Percentiles rank a stretch among this genome's conserved stretches.
These are phyloP conservation scores for Maccullochella peelii DNA, from an alignment of 2,113 vertebrate genomes.

Conservation along the genomic window DNA sequence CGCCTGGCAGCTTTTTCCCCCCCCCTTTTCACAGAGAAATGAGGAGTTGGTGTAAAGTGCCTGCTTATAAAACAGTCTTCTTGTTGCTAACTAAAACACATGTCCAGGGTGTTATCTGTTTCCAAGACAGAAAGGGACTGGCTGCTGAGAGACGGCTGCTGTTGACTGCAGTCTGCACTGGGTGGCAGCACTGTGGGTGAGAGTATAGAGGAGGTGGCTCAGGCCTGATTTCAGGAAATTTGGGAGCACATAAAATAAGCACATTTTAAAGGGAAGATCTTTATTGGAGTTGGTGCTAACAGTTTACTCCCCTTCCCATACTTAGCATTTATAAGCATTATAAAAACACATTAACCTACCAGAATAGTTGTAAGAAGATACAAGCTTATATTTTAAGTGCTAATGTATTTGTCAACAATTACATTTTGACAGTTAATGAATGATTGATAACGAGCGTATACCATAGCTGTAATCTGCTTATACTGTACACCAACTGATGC, in stretches of 20 bases:
- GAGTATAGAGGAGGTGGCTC: neutral
- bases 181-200: conserved; percentile 89
- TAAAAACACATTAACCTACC: neutral
- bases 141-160: conserved; percentile 62
- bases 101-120: conserved; percentile 63
- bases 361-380: neutral
- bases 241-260: neutral
- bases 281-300: neutral
- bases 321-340: neutral
- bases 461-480: too few species aligned
- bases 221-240: neutral
- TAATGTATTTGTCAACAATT: neutral
- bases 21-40: conserved; percentile 50
- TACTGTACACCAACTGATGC: too few species aligned
- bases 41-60: conserved; percentile 65
- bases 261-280: neutral
- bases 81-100: conserved; percentile 68
- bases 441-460: too few species aligned
- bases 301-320: too few species aligned
- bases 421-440: too few species aligned
- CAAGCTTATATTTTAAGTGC: neutral
- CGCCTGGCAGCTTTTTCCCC: conserved; percentile 63
- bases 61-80: conserved; percentile 60
- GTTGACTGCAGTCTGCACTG: conserved; percentile 83
- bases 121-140: conserved; percentile 22